phyloP scores from a whole-genome alignment of 2,113 vertebrate species.

The Macaca mulatta region DNA sequence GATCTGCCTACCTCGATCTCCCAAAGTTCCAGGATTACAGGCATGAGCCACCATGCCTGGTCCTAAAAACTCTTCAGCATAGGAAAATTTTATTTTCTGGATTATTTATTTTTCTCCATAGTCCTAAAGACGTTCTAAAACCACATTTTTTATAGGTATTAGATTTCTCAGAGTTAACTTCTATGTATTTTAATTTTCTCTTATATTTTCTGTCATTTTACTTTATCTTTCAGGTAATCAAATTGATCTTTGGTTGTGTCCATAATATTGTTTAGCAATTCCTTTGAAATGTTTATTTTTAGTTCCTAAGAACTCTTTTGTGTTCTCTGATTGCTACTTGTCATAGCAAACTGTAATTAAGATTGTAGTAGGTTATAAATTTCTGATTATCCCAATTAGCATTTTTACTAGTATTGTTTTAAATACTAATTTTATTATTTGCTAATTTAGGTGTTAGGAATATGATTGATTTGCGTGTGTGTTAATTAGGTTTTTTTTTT shows the following conservation, averaged over 20 bases:
- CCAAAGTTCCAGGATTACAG: too few relatives aligned
- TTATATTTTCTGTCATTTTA: neutral
- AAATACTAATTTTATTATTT: slow-evolving; percentile 15
- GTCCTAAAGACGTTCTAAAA: neutral
- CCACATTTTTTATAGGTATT: neutral
- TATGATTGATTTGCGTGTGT: neutral
- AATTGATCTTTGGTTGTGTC: neutral
- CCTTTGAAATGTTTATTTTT: slow-evolving; percentile 26
- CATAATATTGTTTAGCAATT: slow-evolving; percentile 13
- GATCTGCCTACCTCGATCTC: too few relatives aligned
- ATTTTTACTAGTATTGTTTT: slow-evolving; percentile 31
- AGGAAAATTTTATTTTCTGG: neutral
- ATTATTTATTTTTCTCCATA: neutral
- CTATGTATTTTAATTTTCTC: neutral
- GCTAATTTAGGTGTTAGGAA: neutral
- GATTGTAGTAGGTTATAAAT: neutral
- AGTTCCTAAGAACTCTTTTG: slow-evolving; percentile 1
- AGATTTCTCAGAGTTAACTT: slow-evolving; percentile 6
- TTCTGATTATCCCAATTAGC: neutral
- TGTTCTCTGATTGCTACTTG: neutral
- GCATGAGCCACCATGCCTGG: too few relatives aligned
- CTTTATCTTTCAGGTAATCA: neutral
- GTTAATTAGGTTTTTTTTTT: neutral
- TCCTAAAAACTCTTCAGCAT: neutral
- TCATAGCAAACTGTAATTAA: neutral